Percentiles rank a stretch among this genome's conserved stretches.
Evolutionary conservation across 1,140 invertebrate genomes (phyloP).

Genomic region (Rhagoletis pomonella): DNA sequence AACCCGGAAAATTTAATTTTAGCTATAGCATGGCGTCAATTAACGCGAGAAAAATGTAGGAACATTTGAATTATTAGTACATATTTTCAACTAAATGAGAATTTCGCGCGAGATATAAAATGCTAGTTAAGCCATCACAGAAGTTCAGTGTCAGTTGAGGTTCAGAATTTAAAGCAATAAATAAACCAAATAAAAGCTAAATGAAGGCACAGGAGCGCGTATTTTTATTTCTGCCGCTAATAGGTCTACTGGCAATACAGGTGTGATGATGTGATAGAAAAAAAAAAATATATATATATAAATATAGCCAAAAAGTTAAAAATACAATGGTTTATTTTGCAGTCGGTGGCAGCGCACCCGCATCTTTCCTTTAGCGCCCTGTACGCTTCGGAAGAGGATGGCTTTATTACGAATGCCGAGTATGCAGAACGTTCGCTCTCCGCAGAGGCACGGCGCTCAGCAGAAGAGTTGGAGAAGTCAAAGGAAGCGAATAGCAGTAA

Average conservation of each 20-base stretch:
- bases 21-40: background rate
- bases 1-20: conserved; percentile 5
- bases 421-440: background rate
- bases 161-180: background rate
- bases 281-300: background rate
- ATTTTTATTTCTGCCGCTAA: background rate
- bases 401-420: background rate
- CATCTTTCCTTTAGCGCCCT: background rate
- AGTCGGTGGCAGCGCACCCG: background rate
- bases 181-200: background rate
- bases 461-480: background rate
- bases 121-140: background rate
- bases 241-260: background rate
- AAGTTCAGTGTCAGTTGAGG: conserved; percentile 13
- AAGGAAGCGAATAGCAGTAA: background rate
- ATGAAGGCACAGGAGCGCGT: background rate
- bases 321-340: background rate
- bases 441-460: background rate
- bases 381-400: conserved; percentile 2
- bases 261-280: background rate
- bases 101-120: conserved; percentile 5
- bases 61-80: conserved; percentile 1
- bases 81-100: background rate
- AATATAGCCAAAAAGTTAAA: too few species aligned
- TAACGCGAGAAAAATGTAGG: background rate